Conservation (phyloP, 2,888 invertebrate species). For the Lamellibrachia columna region DNA sequence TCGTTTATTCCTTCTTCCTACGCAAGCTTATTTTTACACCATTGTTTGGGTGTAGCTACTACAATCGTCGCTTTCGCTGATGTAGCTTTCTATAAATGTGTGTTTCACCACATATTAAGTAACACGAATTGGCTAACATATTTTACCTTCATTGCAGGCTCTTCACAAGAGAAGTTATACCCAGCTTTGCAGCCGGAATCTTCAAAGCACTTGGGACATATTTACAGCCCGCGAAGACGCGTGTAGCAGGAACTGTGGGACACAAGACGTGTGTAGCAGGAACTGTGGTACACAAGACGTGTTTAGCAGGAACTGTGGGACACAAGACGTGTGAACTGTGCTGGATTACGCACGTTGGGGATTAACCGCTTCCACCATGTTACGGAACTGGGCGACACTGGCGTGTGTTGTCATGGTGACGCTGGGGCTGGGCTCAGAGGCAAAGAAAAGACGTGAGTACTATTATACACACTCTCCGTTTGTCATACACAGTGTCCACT, state of each 20-base stretch:
- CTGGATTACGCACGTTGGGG: background rate
- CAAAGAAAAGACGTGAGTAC: background rate
- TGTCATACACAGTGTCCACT: background rate
- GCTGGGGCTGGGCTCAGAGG: background rate
- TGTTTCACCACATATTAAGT: background rate
- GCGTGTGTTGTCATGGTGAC: background rate
- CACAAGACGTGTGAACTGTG: background rate
- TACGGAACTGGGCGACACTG: background rate
- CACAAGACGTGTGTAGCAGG: no score
- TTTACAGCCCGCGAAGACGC: background rate
- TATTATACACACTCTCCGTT: background rate
- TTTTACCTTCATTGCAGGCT: background rate
- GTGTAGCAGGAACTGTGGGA: background rate
- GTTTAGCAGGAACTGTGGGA: no score
- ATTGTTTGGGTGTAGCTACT: background rate
- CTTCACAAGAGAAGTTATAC: background rate
- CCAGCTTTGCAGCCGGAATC: background rate
- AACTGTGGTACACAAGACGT: no score
- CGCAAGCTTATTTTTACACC: background rate
- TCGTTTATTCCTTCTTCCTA: background rate
- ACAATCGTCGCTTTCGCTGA: background rate
- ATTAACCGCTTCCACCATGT: background rate
- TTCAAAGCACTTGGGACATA: background rate
- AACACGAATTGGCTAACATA: background rate
- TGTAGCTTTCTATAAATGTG: background rate